A percentile compares a stretch with the other conserved stretches of the same genome.
Evolutionary conservation across 2,888 invertebrate genomes (phyloP).

Genomic region (Biston betularia): DNA sequence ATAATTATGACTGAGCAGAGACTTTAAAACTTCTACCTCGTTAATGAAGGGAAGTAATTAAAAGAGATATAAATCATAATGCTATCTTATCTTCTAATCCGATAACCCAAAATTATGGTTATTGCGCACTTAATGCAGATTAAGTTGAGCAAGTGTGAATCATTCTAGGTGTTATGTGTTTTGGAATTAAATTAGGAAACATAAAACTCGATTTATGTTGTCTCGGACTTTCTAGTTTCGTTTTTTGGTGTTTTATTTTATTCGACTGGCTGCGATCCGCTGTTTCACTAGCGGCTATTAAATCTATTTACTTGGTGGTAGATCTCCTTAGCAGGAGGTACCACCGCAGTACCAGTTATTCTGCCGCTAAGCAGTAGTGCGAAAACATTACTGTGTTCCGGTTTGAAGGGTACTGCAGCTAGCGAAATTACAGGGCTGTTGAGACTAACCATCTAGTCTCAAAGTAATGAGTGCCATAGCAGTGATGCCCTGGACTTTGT

Average conservation of each 20-base stretch:
- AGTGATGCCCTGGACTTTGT: too few relatives aligned
- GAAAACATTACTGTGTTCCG: too few relatives aligned
- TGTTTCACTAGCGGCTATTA: background rate
- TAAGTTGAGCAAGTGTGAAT: conserved; percentile 45
- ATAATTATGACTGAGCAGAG: conserved; percentile 24
- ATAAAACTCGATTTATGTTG: conserved; percentile 22
- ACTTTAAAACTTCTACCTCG: conserved; percentile 32
- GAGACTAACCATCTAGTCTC: too few relatives aligned
- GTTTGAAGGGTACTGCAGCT: too few relatives aligned
- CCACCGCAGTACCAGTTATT: too few relatives aligned
- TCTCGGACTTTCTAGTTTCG: conserved; percentile 19
- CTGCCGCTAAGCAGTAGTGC: too few relatives aligned
- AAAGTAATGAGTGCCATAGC: too few relatives aligned
- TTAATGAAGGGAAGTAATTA: conserved; percentile 48
- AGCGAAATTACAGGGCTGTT: too few relatives aligned
- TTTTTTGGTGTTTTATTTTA: background rate
- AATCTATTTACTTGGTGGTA: too few relatives aligned
- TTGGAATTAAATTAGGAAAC: conserved; percentile 38
- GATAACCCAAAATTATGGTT: conserved; percentile 43
- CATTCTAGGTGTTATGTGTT: conserved; percentile 39
- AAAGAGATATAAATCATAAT: conserved; percentile 41
- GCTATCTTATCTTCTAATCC: conserved; percentile 42
- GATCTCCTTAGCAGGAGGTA: too few relatives aligned
- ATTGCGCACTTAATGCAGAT: conserved; percentile 44
- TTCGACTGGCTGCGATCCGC: background rate